Evolutionary conservation across 1,140 invertebrate genomes (phyloP).

Genomic region (Rhynchophorus ferrugineus): DNA sequence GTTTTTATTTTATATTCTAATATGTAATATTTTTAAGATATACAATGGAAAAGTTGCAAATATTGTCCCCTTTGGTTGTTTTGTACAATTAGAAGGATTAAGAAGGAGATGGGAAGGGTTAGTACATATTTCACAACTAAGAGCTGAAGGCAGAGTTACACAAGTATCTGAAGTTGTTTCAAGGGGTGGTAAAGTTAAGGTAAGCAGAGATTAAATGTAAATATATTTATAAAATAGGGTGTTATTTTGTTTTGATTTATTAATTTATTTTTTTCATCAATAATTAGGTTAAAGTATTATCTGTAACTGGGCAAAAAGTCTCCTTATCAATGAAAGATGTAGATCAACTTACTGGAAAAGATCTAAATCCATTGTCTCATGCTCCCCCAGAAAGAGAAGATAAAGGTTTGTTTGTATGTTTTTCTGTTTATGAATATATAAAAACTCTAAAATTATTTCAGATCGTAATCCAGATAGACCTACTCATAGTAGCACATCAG

Average conservation of each 20-base stretch:
- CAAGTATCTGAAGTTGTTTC: constrained; percentile 91
- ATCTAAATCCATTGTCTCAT: constrained; percentile 81
- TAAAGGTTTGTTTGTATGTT: constrained; percentile 34
- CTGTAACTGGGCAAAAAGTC: constrained; percentile 86
- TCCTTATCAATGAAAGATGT: constrained; percentile 98
- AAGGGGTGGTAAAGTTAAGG: constrained; percentile 86
- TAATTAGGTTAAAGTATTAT: constrained; percentile 70
- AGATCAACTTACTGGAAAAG: constrained; percentile 88
- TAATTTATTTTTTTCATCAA: neutral
- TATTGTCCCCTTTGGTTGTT: constrained; percentile 95
- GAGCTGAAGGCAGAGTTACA: constrained; percentile 88
- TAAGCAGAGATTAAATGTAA: constrained; percentile 34
- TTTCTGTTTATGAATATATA: constrained; percentile 1
- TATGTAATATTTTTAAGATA: constrained; percentile 50
- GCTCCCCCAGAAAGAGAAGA: constrained; percentile 56
- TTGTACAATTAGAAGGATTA: constrained; percentile 91
- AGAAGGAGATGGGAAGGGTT: constrained; percentile 86
- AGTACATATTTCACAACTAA: constrained; percentile 94
- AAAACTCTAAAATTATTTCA: constrained; percentile 7
- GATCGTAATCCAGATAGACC: constrained; percentile 83
- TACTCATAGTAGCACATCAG: constrained; percentile 46
- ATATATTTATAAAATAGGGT: neutral
- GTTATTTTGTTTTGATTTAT: neutral
- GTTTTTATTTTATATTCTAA: constrained; percentile 3
- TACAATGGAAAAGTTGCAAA: constrained; percentile 93